These are phyloP conservation scores for Campoletis raptor DNA, from an alignment of 2,888 invertebrate genomes.

Conservation along the genomic window DNA sequence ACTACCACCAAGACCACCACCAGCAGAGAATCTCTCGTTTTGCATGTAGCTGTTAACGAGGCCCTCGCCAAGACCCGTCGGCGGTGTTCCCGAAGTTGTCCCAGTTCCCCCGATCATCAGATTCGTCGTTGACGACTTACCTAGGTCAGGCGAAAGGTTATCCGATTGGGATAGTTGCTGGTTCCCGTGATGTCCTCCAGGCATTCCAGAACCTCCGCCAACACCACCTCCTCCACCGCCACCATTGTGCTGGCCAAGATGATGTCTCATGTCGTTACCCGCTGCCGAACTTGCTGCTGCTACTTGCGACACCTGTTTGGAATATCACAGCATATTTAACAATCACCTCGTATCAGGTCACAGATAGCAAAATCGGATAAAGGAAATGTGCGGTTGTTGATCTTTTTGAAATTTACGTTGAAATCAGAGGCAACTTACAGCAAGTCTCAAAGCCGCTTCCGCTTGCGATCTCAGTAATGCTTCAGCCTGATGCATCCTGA, in stretches of 20 bases:
- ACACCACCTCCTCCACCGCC: conserved; percentile 69
- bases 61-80: conserved; percentile 68
- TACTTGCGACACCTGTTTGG: conserved; percentile 81
- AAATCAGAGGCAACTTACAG: conserved; percentile 85
- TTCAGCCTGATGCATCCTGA: conserved; percentile 91
- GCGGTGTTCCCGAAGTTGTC: conserved; percentile 66
- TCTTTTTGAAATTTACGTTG: background rate
- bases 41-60: conserved; percentile 70
- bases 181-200: conserved; percentile 82
- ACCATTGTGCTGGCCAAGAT: conserved; percentile 83
- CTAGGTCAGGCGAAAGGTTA: conserved; percentile 82
- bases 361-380: background rate
- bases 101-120: conserved; percentile 68
- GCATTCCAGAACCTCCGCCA: conserved; percentile 80
- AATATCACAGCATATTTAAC: background rate
- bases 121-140: conserved; percentile 75
- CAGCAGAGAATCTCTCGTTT: conserved; percentile 66
- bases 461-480: conserved; percentile 94
- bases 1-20: conserved; percentile 65
- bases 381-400: background rate
- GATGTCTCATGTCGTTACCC: conserved; percentile 84
- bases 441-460: conserved; percentile 93
- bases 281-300: conserved; percentile 84
- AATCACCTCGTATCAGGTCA: background rate
- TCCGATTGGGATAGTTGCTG: conserved; percentile 83